Evolutionary conservation across 53 echinoderm and acorn worm genomes (phyloP).

Genomic region (Stichopus horrens): DNA sequence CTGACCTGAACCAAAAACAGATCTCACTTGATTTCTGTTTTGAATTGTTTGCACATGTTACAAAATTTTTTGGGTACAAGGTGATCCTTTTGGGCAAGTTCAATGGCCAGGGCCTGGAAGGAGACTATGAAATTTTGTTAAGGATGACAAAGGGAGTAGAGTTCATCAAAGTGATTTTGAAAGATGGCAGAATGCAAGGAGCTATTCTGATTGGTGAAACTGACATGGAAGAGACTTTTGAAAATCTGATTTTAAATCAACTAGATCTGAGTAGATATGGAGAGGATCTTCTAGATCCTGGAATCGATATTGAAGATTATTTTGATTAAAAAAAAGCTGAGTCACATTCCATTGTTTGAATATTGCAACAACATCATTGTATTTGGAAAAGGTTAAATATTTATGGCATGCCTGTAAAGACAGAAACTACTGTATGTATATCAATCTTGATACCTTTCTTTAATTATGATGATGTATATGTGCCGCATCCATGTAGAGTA

Average conservation of each 20-base stretch:
- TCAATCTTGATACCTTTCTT: too few relatives aligned
- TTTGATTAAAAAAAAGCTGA: constrained; percentile 67
- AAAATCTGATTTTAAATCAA: constrained; percentile 89
- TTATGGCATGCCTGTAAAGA: too few relatives aligned
- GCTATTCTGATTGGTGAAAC: constrained; percentile 95
- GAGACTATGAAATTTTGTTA: constrained; percentile 77
- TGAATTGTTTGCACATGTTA: constrained; percentile 93
- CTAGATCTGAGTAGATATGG: constrained; percentile 83
- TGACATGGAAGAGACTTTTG: constrained; percentile 96
- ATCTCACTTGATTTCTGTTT: constrained; percentile 95
- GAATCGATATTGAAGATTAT: constrained; percentile 96
- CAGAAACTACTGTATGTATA: too few relatives aligned
- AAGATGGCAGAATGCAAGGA: constrained; percentile 84
- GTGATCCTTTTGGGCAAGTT: constrained; percentile 92
- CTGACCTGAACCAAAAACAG: constrained; percentile 47
- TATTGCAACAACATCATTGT: too few relatives aligned
- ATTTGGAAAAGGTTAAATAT: too few relatives aligned
- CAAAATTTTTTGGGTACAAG: constrained; percentile 94
- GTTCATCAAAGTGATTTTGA: constrained; percentile 83
- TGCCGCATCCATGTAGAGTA: too few relatives aligned
- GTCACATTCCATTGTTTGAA: too few relatives aligned
- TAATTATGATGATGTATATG: too few relatives aligned
- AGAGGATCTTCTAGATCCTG: constrained; percentile 87
- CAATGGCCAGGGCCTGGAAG: constrained; percentile 82
- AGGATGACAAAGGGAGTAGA: constrained; percentile 85